phyloP scores from a whole-genome alignment of 2,113 vertebrate species.

The Urocolius indicus region DNA sequence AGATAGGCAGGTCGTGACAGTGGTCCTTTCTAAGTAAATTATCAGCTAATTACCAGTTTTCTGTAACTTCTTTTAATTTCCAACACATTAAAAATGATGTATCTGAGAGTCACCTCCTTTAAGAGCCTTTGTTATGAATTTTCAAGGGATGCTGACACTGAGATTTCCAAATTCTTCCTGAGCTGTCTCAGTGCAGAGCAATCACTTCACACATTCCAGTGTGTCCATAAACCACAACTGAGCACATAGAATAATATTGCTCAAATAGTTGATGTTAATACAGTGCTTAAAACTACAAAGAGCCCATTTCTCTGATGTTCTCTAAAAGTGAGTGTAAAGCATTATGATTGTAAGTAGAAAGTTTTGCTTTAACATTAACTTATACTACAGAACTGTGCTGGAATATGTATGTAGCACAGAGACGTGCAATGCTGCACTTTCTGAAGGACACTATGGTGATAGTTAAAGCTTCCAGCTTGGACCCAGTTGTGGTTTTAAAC shows the following conservation, averaged over 20 bases:
- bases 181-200: conserved; percentile 20
- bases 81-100: background rate
- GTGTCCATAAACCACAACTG: background rate
- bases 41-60: background rate
- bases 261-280: background rate
- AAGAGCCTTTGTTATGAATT: background rate
- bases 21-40: background rate
- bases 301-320: background rate
- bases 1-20: background rate
- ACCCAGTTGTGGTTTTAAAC: background rate
- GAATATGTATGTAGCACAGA: background rate
- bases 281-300: background rate
- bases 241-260: background rate
- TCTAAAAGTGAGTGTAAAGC: background rate
- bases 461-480: background rate
- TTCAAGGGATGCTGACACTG: conserved; percentile 42
- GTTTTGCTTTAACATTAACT: background rate
- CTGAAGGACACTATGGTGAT: background rate
- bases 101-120: background rate
- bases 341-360: background rate
- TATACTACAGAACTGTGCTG: background rate
- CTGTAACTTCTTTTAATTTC: background rate
- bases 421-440: background rate
- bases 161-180: conserved; percentile 53
- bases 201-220: conserved; percentile 48